These are phyloP conservation scores for Hapalemur alaotrensis DNA, from an alignment of 2,797 vertebrate genomes.

Conservation along the genomic window DNA sequence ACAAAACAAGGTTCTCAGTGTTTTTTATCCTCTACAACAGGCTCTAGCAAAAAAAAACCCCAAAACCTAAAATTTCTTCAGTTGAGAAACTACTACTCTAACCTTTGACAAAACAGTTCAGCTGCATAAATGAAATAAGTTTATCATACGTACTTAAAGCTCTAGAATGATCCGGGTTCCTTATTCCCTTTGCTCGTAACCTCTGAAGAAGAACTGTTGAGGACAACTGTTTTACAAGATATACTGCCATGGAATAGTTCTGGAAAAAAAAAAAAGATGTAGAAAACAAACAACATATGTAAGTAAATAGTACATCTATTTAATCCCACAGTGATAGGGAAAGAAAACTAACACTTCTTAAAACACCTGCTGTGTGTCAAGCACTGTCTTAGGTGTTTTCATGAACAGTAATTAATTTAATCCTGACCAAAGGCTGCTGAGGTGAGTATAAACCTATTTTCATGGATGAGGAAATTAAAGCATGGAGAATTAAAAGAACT, in stretches of 20 bases:
- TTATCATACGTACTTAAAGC: conserved; percentile 92
- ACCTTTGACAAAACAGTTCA: conserved; percentile 47
- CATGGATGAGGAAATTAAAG: background rate
- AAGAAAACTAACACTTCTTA: conserved; percentile 50
- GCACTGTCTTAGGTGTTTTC: conserved; percentile 43
- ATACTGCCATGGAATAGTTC: conserved; percentile 99
- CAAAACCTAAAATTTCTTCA: background rate
- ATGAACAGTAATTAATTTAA: background rate
- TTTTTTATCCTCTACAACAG: conserved; percentile 44
- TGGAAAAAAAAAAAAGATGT: conserved; percentile 81
- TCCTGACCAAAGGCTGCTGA: background rate
- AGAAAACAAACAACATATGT: conserved; percentile 66
- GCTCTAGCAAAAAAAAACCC: background rate
- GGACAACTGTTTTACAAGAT: conserved; percentile 98
- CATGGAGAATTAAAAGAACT: conserved; percentile 28
- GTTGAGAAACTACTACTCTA: conserved; percentile 54
- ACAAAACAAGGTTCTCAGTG: conserved; percentile 36
- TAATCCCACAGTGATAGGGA: conserved; percentile 34
- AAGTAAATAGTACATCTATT: conserved; percentile 59
- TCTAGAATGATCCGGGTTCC: conserved; percentile 99
- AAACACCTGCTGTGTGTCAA: conserved; percentile 27
- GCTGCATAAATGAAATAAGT: conserved; percentile 64
- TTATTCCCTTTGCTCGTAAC: conserved; percentile 97
- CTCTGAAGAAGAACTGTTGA: conserved; percentile 96
- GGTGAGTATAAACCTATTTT: background rate